A percentile compares a stretch with the other conserved stretches of the same genome.
phyloP scores from a whole-genome alignment of 2,113 vertebrate species.

The Empidonax alnorum region DNA sequence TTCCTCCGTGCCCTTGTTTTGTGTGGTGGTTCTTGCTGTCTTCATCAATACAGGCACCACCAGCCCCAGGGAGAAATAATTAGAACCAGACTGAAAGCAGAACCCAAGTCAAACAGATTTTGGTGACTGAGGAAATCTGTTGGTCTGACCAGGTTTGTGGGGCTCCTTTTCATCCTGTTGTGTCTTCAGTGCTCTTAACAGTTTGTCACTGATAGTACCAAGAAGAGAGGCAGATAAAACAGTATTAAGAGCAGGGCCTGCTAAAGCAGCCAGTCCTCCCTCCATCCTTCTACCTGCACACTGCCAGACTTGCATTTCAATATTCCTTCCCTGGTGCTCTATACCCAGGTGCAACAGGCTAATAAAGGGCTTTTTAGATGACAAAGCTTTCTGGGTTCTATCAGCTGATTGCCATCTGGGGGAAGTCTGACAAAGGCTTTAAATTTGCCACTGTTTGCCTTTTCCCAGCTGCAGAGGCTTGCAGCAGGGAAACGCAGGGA shows the following conservation, averaged over 20 bases:
- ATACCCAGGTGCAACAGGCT: conserved; percentile 7
- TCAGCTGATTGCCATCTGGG: conserved; percentile 61
- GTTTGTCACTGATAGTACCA: not conserved
- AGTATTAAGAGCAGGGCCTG: not conserved
- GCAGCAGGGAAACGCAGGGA: not conserved
- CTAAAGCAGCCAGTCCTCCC: not conserved
- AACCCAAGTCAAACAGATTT: not conserved
- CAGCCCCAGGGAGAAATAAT: not conserved
- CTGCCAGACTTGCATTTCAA: not conserved
- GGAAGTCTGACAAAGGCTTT: conserved; percentile 60
- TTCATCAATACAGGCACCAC: not conserved
- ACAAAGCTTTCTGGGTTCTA: not conserved
- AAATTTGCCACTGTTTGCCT: conserved; percentile 42
- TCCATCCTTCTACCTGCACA: not conserved
- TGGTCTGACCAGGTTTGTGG: not conserved
- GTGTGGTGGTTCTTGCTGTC: not conserved
- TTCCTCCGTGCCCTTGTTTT: rapidly evolving
- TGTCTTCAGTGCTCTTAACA: not conserved
- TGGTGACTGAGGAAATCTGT: not conserved
- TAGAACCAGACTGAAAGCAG: not conserved
- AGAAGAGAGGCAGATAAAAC: not conserved
- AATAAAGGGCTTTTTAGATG: not conserved
- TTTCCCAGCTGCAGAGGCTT: conserved; percentile 18
- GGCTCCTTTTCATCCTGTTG: not conserved
- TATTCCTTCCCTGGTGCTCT: not conserved